Conservation (phyloP, 2,888 invertebrate species). For the Pantelozetes paolii region DNA sequence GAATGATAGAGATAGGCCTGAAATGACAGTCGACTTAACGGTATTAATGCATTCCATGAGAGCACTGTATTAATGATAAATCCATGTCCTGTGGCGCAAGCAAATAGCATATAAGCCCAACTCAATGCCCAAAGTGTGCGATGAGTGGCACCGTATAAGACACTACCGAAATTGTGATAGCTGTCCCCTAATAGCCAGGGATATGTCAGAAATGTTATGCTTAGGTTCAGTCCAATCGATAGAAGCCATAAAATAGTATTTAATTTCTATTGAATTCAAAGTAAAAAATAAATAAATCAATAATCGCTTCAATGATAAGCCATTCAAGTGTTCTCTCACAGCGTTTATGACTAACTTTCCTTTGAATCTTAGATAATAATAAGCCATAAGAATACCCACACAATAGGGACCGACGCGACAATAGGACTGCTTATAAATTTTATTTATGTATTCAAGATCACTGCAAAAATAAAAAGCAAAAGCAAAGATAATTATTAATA, state of each 20-base stretch:
- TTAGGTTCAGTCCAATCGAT: not conserved
- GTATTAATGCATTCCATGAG: conserved; percentile 49
- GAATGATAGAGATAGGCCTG: conserved; percentile 52
- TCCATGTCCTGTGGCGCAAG: conserved; percentile 52
- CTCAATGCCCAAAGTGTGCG: conserved; percentile 51
- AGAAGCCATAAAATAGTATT: not conserved
- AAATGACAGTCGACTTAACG: conserved; percentile 51
- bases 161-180: conserved; percentile 34
- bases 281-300: no score
- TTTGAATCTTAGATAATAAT: conserved; percentile 37
- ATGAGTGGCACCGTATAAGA: conserved; percentile 50
- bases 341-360: conserved; percentile 27
- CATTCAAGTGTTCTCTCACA: conserved; percentile 29
- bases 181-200: conserved; percentile 36
- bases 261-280: not conserved
- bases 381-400: conserved; percentile 45
- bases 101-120: conserved; percentile 51
- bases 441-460: conserved; percentile 39
- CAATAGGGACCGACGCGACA: conserved; percentile 45
- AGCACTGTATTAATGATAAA: conserved; percentile 50
- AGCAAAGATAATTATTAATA: no score
- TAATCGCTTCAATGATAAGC: no score
- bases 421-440: conserved; percentile 41
- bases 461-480: conserved; percentile 11
- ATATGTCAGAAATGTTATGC: conserved; percentile 35